phyloP scores from a whole-genome alignment of 2,888 invertebrate species.

The Sceliomorpha sp. region DNA sequence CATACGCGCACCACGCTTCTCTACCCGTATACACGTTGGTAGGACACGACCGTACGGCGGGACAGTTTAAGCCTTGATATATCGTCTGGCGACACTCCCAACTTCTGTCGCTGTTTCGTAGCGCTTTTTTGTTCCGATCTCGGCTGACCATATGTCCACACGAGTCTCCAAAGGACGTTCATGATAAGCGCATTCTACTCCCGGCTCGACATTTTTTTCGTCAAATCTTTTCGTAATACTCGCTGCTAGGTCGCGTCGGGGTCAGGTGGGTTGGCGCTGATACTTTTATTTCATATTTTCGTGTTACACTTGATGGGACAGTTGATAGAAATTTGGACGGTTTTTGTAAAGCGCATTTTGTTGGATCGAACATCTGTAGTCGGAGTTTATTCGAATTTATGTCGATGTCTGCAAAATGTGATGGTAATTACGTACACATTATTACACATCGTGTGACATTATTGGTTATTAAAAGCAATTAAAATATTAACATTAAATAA shows the following conservation, averaged over 20 bases:
- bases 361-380: no score
- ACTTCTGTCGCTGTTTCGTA: slow-evolving; percentile 80
- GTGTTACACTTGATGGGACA: no score
- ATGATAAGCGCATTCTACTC: slow-evolving; percentile 51
- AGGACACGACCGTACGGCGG: slow-evolving; percentile 69
- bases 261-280: slow-evolving; percentile 11
- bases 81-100: slow-evolving; percentile 80
- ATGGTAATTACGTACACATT: no score
- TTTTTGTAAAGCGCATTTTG: no score
- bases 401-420: no score
- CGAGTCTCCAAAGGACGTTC: slow-evolving; percentile 40
- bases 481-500: no score
- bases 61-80: slow-evolving; percentile 81
- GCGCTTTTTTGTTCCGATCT: slow-evolving; percentile 70
- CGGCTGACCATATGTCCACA: slow-evolving; percentile 58
- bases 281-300: no score
- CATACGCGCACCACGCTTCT: slow-evolving; percentile 69
- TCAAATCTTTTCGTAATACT: slow-evolving; percentile 10
- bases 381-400: no score
- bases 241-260: background rate
- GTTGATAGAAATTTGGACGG: no score
- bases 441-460: no score
- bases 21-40: slow-evolving; percentile 56
- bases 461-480: no score
- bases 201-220: slow-evolving; percentile 19